A percentile compares a stretch with the other conserved stretches of the same genome.
Evolutionary conservation across 35 echinoderm and acorn worm genomes (phyloP).

Genomic region (Stichopus chloronotus): DNA sequence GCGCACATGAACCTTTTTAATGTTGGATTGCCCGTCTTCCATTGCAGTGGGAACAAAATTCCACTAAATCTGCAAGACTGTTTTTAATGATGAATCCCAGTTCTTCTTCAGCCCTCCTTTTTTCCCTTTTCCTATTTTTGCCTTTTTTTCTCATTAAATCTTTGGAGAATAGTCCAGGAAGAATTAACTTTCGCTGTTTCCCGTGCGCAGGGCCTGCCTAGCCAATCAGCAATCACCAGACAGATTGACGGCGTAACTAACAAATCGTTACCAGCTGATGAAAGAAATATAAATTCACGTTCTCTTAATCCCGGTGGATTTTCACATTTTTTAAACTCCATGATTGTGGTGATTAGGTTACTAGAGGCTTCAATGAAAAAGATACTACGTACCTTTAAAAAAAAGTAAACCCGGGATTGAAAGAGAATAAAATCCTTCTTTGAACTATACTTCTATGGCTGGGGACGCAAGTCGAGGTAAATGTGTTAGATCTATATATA

Average conservation of each 20-base stretch:
- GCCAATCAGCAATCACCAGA: neutral
- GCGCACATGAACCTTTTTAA: too few relatives aligned
- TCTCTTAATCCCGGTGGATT: conserved; percentile 14
- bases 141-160: neutral
- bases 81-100: conserved; percentile 21
- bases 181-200: conserved; percentile 18
- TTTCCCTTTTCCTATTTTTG: neutral
- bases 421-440: neutral
- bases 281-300: conserved; percentile 26
- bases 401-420: neutral
- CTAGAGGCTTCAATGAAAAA: conserved; percentile 5
- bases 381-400: neutral
- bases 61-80: neutral
- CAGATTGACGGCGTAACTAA: conserved; percentile 21
- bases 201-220: neutral
- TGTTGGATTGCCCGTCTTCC: too few relatives aligned
- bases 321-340: conserved; percentile 10
- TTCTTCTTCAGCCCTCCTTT: neutral
- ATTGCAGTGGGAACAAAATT: neutral
- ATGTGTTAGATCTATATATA: too few relatives aligned
- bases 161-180: neutral
- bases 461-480: too few relatives aligned
- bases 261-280: conserved; percentile 1
- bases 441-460: neutral
- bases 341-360: conserved; percentile 16